A percentile compares a stretch with the other conserved stretches of the same genome.
phyloP scores from a whole-genome alignment of 2,113 vertebrate species.

The Tapirus terrestris region DNA sequence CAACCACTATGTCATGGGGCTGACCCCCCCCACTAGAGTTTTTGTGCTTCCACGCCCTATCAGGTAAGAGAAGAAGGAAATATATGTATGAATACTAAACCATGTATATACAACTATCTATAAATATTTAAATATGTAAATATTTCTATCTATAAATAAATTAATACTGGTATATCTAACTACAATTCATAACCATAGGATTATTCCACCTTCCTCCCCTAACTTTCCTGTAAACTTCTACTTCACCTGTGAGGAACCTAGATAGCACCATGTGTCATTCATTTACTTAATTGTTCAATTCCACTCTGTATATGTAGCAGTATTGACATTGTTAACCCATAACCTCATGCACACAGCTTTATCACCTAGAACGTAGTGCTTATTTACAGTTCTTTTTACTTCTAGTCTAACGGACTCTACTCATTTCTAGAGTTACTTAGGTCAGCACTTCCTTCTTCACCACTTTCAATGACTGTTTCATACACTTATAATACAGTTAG shows the following conservation, averaged over 20 bases:
- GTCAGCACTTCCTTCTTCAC: not conserved
- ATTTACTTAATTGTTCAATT: not conserved
- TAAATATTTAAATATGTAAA: not conserved
- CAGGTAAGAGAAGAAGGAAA: not conserved
- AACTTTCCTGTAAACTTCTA: not conserved
- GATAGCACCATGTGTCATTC: not conserved
- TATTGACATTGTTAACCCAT: not conserved
- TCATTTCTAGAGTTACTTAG: not conserved
- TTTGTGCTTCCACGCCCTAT: not conserved
- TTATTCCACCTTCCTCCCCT: no score
- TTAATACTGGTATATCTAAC: no score
- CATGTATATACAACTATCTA: not conserved
- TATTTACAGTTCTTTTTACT: not conserved
- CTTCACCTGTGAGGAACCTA: not conserved
- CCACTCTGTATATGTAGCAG: not conserved
- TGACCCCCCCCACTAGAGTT: no score
- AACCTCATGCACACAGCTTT: not conserved
- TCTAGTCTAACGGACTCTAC: not conserved
- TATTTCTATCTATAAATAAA: not conserved
- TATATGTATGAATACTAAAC: not conserved
- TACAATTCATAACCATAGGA: not conserved
- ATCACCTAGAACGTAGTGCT: not conserved
- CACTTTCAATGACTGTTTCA: not conserved
- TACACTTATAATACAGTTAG: not conserved
- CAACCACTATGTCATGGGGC: no score